Percentiles rank a stretch among this genome's conserved stretches.
Evolutionary conservation across 2,113 vertebrate species (phyloP).

Genomic region (Melierax canorus): DNA sequence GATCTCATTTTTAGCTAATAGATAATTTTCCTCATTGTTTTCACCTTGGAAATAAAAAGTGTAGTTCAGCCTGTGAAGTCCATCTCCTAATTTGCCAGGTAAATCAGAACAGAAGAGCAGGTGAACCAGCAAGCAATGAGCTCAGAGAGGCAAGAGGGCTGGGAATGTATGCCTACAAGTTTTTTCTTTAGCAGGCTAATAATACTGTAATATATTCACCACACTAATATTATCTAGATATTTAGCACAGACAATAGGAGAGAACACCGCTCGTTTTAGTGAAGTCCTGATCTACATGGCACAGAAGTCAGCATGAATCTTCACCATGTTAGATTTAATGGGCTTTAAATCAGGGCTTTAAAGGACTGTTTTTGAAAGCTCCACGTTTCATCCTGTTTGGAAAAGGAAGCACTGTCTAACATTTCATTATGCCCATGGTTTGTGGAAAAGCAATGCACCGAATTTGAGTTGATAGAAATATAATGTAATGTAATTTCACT

Average conservation of each 20-base stretch:
- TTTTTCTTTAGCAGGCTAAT: not conserved
- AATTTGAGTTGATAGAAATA: constrained; percentile 56
- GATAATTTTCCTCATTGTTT: not conserved
- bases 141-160: not conserved
- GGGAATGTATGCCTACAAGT: not conserved
- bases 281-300: not conserved
- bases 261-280: not conserved
- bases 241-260: not conserved
- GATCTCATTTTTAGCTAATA: not conserved
- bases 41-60: not conserved
- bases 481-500: constrained; percentile 65
- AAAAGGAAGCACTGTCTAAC: not conserved
- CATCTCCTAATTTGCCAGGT: not conserved
- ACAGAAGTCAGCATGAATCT: not conserved
- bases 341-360: constrained; percentile 2
- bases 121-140: not conserved
- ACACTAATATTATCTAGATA: not conserved
- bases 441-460: constrained; percentile 21
- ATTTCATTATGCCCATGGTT: not conserved
- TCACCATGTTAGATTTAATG: not conserved
- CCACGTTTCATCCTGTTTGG: constrained; percentile 10
- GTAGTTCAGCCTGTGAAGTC: not conserved
- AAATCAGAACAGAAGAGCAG: not conserved
- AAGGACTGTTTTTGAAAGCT: not conserved
- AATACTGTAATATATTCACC: not conserved